Base-by-base conservation (phyloP, 23 tunicate genomes). In the Ciona savignyi region DNA sequence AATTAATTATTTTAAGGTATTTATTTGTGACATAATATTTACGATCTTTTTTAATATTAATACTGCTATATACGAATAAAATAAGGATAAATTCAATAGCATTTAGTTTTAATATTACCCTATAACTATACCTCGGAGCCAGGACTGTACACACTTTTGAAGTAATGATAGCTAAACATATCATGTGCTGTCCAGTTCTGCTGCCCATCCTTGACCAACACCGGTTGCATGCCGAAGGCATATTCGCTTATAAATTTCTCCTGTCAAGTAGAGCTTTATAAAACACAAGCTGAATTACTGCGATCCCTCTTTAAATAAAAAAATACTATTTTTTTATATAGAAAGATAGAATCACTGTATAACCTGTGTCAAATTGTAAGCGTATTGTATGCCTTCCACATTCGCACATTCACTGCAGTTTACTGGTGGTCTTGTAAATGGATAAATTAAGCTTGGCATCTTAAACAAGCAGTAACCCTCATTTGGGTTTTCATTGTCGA, bases 141-240 rank as follows among this genome's bases (percentile, higher is more conserved):
- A 56, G 60, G 33, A 4, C 26, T 26, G 51, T 80, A 80, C 23
- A 80, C 64, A 0, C 25, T 23, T 2, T 77, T 32, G 70, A 80
- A 80, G 60, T 70, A 80, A 30, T 80, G 78, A 27, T 71, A 80
- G 60, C 78, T 80, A 67, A 80, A 80, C 2, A 23, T 35, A 29
- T 80, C 60, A 32, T 32, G 51, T 2, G 85, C 85, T 0, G 72
- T 73, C 85, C 85, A 80, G 11, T 73, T 77, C 0, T 72, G 70
- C 73, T 80, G 85, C 32, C 85, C 85, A 61, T 66, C 85, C 31
- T 80, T 80, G 22, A 80, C 33, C 20, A 80, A 33, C 23, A 80
- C 62, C 15, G 85, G 85, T 60, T 80, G 72, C 85, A 80, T 80
- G 2, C 70, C 27, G 25, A 80, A 80, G 3, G 85, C 78, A 60